Percentiles rank a stretch among this genome's conserved stretches.
phyloP scores from a whole-genome alignment of 2,888 invertebrate genomes.

The Eristalinus aeneus region DNA sequence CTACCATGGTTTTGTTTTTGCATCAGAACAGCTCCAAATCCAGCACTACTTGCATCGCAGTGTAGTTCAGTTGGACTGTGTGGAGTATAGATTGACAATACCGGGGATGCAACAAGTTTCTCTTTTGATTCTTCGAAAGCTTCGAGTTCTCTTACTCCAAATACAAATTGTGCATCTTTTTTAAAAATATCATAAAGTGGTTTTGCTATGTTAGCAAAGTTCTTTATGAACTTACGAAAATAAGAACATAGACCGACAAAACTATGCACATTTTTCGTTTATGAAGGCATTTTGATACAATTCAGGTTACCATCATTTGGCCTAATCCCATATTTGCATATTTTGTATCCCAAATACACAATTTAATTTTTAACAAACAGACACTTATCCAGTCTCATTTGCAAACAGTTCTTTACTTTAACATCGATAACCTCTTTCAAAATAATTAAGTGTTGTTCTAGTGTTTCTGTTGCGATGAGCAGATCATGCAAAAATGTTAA shows the following conservation, averaged over 20 bases:
- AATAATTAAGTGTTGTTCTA: conserved; percentile 23
- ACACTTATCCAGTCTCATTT: conserved; percentile 15
- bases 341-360: neutral
- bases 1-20: conserved; percentile 17
- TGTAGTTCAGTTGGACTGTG: conserved; percentile 19
- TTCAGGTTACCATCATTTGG: too few relatives aligned
- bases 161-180: too few relatives aligned
- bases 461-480: conserved; percentile 19
- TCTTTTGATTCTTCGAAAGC: too few relatives aligned
- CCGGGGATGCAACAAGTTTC: too few relatives aligned
- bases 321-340: neutral
- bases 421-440: conserved; percentile 9
- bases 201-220: too few relatives aligned
- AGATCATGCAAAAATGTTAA: conserved; percentile 71
- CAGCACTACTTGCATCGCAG: conserved; percentile 26
- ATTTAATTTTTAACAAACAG: neutral
- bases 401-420: neutral
- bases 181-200: too few relatives aligned
- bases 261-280: too few relatives aligned
- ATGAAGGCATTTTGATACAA: too few relatives aligned
- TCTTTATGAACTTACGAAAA: too few relatives aligned
- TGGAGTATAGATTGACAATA: too few relatives aligned
- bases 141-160: too few relatives aligned
- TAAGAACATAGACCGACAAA: too few relatives aligned
- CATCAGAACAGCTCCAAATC: conserved; percentile 19